Evolutionary conservation across 1,140 invertebrate genomes (phyloP).

Genomic region (Riptortus pedestris): DNA sequence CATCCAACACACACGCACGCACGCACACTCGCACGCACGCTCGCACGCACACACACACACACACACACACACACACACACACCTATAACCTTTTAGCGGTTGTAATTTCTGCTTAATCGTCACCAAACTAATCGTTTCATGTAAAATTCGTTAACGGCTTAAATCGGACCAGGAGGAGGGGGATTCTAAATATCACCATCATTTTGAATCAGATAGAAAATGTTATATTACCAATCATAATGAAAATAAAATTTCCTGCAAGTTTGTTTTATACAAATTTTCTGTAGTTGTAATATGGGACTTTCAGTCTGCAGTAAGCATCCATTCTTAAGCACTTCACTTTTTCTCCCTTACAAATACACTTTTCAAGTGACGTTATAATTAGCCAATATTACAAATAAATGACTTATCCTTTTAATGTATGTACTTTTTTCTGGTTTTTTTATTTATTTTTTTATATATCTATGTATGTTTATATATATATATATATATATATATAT

Average conservation of each 20-base stretch:
- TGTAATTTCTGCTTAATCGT: not conserved
- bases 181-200: not conserved
- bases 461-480: not conserved
- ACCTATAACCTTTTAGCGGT: not conserved
- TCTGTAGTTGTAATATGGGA: too few relatives aligned
- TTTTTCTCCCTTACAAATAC: not conserved
- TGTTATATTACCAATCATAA: not conserved
- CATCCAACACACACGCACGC: not conserved
- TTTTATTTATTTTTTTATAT: too few relatives aligned
- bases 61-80: not conserved
- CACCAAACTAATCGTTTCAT: not conserved
- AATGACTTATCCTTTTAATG: too few relatives aligned
- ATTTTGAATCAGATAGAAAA: not conserved
- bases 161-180: not conserved
- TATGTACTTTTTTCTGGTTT: too few relatives aligned
- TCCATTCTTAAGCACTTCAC: not conserved
- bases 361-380: not conserved
- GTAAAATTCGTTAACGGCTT: not conserved
- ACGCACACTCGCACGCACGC: not conserved
- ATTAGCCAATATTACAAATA: too few relatives aligned
- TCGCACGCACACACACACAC: not conserved
- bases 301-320: not conserved
- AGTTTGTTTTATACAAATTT: not conserved
- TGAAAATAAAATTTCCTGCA: not conserved
- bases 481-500: too few relatives aligned